phyloP scores from a whole-genome alignment of 1,140 invertebrate genomes.

The Drepana arcuata region DNA sequence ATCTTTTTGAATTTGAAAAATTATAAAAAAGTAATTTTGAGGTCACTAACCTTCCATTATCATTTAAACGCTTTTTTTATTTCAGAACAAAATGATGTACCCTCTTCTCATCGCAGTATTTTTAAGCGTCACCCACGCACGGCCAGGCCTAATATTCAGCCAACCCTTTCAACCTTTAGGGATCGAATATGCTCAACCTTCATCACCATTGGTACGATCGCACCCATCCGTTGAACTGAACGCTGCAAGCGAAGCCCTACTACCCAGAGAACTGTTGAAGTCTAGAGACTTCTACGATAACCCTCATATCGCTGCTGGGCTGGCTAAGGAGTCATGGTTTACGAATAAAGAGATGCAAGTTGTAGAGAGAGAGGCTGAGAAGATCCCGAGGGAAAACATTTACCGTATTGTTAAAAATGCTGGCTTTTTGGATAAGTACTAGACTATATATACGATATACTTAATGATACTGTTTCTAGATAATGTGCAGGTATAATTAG shows the following conservation, averaged over 20 bases:
- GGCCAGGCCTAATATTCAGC: slow-evolving; percentile 39
- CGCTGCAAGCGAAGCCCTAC: slow-evolving; percentile 53
- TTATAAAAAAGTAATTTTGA: too few species aligned
- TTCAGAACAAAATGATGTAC: slow-evolving; percentile 34
- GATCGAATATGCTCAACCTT: slow-evolving; percentile 35
- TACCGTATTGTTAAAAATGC: slow-evolving; percentile 81
- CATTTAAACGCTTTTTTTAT: too few species aligned
- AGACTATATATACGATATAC: slow-evolving; percentile 1
- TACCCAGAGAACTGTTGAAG: slow-evolving; percentile 75
- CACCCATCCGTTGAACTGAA: slow-evolving; percentile 63
- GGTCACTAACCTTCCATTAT: too few species aligned
- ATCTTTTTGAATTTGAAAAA: too few species aligned
- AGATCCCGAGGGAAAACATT: slow-evolving; percentile 83
- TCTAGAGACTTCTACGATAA: slow-evolving; percentile 82
- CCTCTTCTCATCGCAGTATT: slow-evolving; percentile 23
- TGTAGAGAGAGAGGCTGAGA: slow-evolving; percentile 81
- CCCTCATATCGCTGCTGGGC: slow-evolving; percentile 77
- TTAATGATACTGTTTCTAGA: not conserved
- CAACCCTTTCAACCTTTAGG: slow-evolving; percentile 36
- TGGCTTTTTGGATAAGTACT: slow-evolving; percentile 71
- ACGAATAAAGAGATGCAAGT: slow-evolving; percentile 82
- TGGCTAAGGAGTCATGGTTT: slow-evolving; percentile 85
- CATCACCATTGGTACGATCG: slow-evolving; percentile 24
- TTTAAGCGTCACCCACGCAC: slow-evolving; percentile 26
- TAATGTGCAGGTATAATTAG: too few species aligned